Percentiles rank a stretch among this genome's conserved stretches.
Evolutionary conservation across 2,888 invertebrate genomes (phyloP).

Genomic region (Uropetala carovei): DNA sequence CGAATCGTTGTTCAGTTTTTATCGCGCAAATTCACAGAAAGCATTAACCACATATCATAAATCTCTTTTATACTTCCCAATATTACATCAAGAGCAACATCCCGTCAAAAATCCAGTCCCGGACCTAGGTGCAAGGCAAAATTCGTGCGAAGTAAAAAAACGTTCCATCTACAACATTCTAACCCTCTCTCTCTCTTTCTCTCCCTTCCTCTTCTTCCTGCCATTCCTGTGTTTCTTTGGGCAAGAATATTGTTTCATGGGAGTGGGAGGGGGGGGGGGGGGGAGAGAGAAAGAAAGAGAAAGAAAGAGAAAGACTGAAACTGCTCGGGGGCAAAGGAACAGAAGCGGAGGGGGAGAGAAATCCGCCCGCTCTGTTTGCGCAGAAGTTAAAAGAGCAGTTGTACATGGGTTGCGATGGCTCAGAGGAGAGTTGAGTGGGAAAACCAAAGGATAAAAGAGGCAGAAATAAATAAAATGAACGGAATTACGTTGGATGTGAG

Average conservation of each 20-base stretch:
- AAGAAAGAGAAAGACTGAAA: background rate
- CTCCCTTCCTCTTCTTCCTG: too few species aligned
- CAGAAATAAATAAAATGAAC: constrained; percentile 45
- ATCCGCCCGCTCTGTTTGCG: constrained; percentile 21
- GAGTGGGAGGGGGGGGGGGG: background rate
- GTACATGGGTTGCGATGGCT: constrained; percentile 37
- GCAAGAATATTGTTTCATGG: background rate
- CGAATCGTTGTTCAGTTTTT: background rate
- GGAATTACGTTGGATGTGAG: constrained; percentile 46
- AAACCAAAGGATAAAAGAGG: background rate
- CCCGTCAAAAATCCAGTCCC: background rate
- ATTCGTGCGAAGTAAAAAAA: background rate
- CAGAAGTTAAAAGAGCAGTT: constrained; percentile 62
- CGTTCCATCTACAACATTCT: background rate
- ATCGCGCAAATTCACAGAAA: background rate
- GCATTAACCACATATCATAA: background rate
- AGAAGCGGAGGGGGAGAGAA: background rate
- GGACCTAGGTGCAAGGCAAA: background rate
- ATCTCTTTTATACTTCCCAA: background rate
- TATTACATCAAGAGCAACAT: background rate
- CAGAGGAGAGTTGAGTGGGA: constrained; percentile 6
- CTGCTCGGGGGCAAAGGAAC: background rate
- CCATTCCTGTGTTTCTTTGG: background rate
- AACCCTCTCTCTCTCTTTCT: too few species aligned
- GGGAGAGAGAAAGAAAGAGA: background rate